These are phyloP conservation scores for Polydrusus cervinus DNA, from an alignment of 2,888 invertebrate genomes.

Conservation along the genomic window DNA sequence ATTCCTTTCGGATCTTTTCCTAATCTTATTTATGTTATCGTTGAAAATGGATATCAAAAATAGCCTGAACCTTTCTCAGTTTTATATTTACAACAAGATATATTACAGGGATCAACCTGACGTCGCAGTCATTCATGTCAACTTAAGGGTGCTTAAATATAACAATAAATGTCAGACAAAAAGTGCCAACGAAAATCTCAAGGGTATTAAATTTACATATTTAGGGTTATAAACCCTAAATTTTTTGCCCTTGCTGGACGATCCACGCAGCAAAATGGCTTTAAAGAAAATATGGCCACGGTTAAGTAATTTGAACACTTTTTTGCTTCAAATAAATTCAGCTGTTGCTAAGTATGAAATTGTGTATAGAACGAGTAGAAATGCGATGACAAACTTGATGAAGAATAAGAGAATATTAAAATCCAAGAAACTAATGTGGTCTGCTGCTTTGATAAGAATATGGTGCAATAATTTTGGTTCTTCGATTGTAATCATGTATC, in stretches of 20 bases:
- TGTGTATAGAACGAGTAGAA: background rate
- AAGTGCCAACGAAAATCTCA: constrained; percentile 48
- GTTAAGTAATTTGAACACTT: constrained; percentile 11
- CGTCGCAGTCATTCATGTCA: constrained; percentile 48
- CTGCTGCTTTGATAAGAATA: no score
- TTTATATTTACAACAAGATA: constrained; percentile 47
- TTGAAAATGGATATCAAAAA: constrained; percentile 26
- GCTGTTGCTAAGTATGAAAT: constrained; percentile 8
- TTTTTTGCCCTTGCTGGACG: constrained; percentile 42
- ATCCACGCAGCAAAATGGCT: constrained; percentile 21
- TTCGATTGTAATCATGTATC: no score
- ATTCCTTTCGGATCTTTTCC: background rate
- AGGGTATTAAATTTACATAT: constrained; percentile 53
- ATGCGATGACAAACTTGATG: background rate
- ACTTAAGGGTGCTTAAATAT: constrained; percentile 44
- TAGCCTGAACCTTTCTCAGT: constrained; percentile 26
- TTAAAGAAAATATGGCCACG: constrained; percentile 30
- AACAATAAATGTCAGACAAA: constrained; percentile 53
- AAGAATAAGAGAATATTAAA: no score
- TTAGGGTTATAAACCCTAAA: constrained; percentile 44
- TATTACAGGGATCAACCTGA: constrained; percentile 42
- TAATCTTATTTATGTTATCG: constrained; percentile 35
- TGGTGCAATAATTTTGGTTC: no score
- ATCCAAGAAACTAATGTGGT: no score
- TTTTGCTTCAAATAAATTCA: background rate